Percentiles rank a stretch among this genome's conserved stretches.
Conservation (phyloP, 2,888 invertebrate genomes). For the Trissolcus japonicus region DNA sequence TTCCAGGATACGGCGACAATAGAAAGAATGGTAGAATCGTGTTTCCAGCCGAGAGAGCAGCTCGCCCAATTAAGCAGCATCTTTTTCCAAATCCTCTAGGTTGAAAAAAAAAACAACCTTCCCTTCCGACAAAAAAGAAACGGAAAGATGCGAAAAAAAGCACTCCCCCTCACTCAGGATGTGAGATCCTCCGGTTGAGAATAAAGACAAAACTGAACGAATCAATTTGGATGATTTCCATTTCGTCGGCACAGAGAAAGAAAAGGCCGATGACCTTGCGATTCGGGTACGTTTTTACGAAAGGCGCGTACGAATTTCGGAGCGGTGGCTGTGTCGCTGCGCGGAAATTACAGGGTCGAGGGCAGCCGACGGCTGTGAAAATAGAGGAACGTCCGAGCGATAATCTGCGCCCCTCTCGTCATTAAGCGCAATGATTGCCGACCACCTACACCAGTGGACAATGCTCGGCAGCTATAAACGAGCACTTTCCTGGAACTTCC, state of each 20-base stretch:
- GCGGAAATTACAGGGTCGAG: slow-evolving; percentile 66
- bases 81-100: slow-evolving; percentile 1
- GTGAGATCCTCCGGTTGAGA: slow-evolving; percentile 26
- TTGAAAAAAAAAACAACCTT: neutral
- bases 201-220: slow-evolving; percentile 44
- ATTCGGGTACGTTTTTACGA: slow-evolving; percentile 37
- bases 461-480: slow-evolving; percentile 21
- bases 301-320: slow-evolving; percentile 47
- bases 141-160: neutral
- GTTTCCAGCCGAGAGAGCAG: neutral
- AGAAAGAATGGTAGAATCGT: neutral
- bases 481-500: slow-evolving; percentile 48
- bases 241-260: slow-evolving; percentile 34
- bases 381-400: slow-evolving; percentile 51
- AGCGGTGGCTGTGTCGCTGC: slow-evolving; percentile 52
- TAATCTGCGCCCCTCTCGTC: slow-evolving; percentile 66
- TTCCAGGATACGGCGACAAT: slow-evolving; percentile 13
- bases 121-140: slow-evolving; percentile 5
- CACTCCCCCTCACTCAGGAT: neutral
- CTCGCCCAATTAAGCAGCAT: slow-evolving; percentile 9
- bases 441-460: slow-evolving; percentile 66
- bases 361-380: slow-evolving; percentile 39
- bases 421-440: slow-evolving; percentile 70
- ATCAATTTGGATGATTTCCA: slow-evolving; percentile 46
- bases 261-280: slow-evolving; percentile 44